A percentile compares a stretch with the other conserved stretches of the same genome.
Evolutionary conservation across 2,113 vertebrate species (phyloP).

Genomic region (Catharus fuscescens): DNA sequence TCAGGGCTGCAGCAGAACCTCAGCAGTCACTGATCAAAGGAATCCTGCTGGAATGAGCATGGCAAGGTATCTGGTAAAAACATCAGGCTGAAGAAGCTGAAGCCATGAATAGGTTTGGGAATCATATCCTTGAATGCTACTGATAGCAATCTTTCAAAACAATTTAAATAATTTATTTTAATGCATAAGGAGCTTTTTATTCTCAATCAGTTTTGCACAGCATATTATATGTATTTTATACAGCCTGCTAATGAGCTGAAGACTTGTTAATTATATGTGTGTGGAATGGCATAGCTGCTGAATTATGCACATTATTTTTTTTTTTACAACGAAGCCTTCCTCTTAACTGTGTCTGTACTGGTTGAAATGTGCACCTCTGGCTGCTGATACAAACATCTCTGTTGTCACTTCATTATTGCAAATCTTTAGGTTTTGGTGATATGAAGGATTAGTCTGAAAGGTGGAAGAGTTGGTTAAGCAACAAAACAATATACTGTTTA

Average conservation of each 20-base stretch:
- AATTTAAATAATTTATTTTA: slow-evolving; percentile 53
- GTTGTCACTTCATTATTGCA: neutral
- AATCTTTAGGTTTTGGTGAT: neutral
- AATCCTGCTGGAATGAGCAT: neutral
- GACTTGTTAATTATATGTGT: slow-evolving; percentile 63
- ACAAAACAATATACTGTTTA: neutral
- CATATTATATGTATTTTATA: slow-evolving; percentile 65
- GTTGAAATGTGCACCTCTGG: neutral
- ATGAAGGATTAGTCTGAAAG: neutral
- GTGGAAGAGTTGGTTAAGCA: neutral
- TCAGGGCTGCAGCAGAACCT: neutral
- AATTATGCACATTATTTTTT: slow-evolving; percentile 64
- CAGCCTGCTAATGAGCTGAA: slow-evolving; percentile 64
- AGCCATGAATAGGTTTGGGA: neutral
- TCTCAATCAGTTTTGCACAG: slow-evolving; percentile 57
- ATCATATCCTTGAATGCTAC: neutral
- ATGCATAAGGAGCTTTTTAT: slow-evolving; percentile 41
- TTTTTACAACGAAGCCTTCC: neutral
- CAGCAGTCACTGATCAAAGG: neutral
- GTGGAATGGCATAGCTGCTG: slow-evolving; percentile 48
- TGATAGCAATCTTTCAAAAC: neutral
- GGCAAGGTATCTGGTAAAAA: neutral
- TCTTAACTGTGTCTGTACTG: slow-evolving; percentile 30
- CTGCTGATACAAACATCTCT: neutral
- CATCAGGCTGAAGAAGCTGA: neutral